Conservation (phyloP, 37 sponge, comb jelly and placozoan species). For the Oscarella lobularis region DNA sequence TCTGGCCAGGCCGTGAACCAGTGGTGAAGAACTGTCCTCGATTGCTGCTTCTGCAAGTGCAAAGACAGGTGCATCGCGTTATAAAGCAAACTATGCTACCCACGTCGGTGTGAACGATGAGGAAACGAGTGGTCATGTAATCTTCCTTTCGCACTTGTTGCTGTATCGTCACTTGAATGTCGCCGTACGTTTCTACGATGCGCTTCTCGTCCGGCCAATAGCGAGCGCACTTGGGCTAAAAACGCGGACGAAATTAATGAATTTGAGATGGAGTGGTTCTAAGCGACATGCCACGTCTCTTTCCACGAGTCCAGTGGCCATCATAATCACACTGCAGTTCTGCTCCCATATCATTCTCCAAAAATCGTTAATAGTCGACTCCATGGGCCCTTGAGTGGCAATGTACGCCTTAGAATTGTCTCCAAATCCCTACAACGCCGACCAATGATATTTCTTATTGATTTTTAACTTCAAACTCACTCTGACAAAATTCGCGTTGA, state of each 20-base stretch:
- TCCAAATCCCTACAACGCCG: conserved; percentile 22
- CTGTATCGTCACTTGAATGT: conserved; percentile 35
- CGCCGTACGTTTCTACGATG: conserved; percentile 28
- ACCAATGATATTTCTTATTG: neutral
- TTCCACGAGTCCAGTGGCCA: conserved; percentile 35
- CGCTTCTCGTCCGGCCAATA: conserved; percentile 73
- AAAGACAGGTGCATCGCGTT: no score
- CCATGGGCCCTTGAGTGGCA: conserved; percentile 45
- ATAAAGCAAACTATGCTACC: no score
- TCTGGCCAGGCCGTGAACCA: conserved; percentile 92
- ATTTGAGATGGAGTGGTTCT: no score
- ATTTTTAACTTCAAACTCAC: conserved; percentile 14
- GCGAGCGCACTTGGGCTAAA: conserved; percentile 51
- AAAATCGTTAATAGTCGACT: conserved; percentile 31
- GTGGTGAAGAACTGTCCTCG: conserved; percentile 57
- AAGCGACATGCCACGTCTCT: conserved; percentile 15
- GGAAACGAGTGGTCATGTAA: conserved; percentile 33
- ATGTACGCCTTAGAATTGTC: conserved; percentile 27
- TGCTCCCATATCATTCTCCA: conserved; percentile 58
- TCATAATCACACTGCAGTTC: conserved; percentile 20
- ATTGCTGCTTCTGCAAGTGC: conserved; percentile 40
- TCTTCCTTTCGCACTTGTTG: conserved; percentile 12
- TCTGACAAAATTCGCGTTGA: conserved; percentile 78
- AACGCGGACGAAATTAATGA: neutral
- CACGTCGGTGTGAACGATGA: no score